Base-by-base conservation (phyloP, 2,113 vertebrate genomes). In the Scalopus aquaticus region DNA sequence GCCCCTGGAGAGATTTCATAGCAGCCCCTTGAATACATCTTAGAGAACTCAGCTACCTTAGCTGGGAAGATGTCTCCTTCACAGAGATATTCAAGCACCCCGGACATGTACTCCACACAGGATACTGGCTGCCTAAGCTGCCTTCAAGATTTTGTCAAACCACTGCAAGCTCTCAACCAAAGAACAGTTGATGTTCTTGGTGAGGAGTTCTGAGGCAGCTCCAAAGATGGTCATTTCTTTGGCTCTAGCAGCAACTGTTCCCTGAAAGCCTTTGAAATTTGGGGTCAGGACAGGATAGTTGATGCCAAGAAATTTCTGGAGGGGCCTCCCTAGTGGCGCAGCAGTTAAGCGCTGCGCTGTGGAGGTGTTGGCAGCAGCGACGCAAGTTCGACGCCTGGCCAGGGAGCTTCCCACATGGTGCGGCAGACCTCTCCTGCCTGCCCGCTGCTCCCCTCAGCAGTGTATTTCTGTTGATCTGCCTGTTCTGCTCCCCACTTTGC, bases 1-100 rank as follows among this genome's bases (percentile, higher is more conserved):
- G 98, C 99, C 99, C 3, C 99, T 99, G 99, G 98, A 2, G 99
- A 99, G 97, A 99, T 99, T 98, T 99, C 99, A 0, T 99, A 99
- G 98, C 99, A 99, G 3, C 99, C 99, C 99, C 99, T 99, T 0
- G 99, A 98, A 87, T 99, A 99, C 87, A 99, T 94, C 94, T 99
- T 99, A 0, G 99, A 97, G 2, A 99, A 99, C 97, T 99, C 98
- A 91, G 99, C 99, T 58, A 99, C 99, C 98, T 99, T 99, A 90
- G 98, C 98, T 1, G 99, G 98, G 51, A 98, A 97, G 93, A 99
- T 98, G 95, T 99, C 99, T 85, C 99, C 99, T 98, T 99, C 99
- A 17, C 99, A 99, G 3, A 99, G 99, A 67, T 99, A 99, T 17
- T 99, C 99, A 8, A 99, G 98, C 30, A 99, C 99, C 96, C 99